These are phyloP conservation scores for Illadopsis cleaveri DNA, from an alignment of 2,113 vertebrate species.

Conservation along the genomic window DNA sequence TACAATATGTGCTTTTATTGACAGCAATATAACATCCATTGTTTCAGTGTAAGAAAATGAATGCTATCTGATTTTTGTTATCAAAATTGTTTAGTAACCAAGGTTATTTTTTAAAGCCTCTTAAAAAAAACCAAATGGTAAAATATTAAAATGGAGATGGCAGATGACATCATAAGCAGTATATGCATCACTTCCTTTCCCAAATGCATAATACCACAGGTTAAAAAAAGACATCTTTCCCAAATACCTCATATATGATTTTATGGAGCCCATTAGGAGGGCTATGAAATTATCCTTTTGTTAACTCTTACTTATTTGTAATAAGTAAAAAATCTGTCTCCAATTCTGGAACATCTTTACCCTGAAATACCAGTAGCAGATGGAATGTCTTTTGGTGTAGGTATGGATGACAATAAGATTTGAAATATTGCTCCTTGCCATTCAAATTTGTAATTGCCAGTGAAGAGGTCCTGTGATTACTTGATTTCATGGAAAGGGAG, in stretches of 20 bases:
- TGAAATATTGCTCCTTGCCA: background rate
- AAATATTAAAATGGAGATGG: background rate
- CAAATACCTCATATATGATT: background rate
- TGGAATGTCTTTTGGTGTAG: background rate
- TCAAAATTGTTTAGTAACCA: background rate
- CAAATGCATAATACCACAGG: accelerated
- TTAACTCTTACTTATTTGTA: background rate
- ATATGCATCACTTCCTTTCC: background rate
- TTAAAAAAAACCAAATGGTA: too few relatives aligned
- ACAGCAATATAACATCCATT: background rate
- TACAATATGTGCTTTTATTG: background rate
- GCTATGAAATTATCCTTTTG: background rate
- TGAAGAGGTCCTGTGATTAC: background rate
- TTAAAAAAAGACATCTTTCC: background rate
- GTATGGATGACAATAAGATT: background rate
- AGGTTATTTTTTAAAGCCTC: background rate
- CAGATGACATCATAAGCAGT: background rate
- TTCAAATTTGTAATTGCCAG: background rate
- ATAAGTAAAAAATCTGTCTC: background rate
- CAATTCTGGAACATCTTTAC: background rate
- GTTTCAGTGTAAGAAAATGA: background rate
- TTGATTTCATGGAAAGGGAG: background rate
- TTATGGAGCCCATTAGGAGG: background rate
- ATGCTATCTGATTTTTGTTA: background rate
- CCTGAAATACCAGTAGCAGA: background rate